Evolutionary conservation across 1,140 invertebrate species (phyloP).

Genomic region (Aphaenogaster floridana): DNA sequence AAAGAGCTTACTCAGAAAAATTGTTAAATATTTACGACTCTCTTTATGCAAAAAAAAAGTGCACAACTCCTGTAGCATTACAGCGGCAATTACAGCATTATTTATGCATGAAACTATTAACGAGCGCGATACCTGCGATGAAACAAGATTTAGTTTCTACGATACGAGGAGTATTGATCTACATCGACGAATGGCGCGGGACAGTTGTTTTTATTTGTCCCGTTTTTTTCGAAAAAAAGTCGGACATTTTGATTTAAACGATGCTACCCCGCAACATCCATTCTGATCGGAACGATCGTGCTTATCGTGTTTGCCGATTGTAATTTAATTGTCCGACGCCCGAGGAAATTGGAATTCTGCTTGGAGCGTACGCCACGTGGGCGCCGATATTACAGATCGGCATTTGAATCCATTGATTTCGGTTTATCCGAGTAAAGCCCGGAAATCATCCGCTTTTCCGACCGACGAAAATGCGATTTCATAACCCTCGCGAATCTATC

Average conservation of each 20-base stretch:
- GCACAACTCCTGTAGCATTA: not conserved
- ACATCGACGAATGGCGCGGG: slow-evolving; percentile 41
- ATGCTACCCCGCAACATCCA: slow-evolving; percentile 72
- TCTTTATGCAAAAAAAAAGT: not conserved
- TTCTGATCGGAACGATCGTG: slow-evolving; percentile 75
- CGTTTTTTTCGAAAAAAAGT: slow-evolving; percentile 20
- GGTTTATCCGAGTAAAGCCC: slow-evolving; percentile 73
- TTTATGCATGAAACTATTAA: slow-evolving; percentile 24
- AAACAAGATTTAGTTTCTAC: slow-evolving; percentile 20
- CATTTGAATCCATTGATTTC: slow-evolving; percentile 77
- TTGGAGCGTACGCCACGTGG: slow-evolving; percentile 73
- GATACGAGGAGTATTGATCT: slow-evolving; percentile 30
- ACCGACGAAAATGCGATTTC: slow-evolving; percentile 75
- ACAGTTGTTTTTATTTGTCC: slow-evolving; percentile 45
- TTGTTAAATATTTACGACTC: slow-evolving; percentile 51
- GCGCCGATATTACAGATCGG: slow-evolving; percentile 75
- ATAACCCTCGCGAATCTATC: slow-evolving; percentile 62
- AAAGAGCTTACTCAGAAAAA: slow-evolving; percentile 50
- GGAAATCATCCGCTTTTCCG: slow-evolving; percentile 70
- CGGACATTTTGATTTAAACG: slow-evolving; percentile 74
- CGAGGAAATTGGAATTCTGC: slow-evolving; percentile 84
- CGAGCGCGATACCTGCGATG: not conserved
- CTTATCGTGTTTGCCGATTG: slow-evolving; percentile 82
- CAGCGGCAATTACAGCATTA: slow-evolving; percentile 34
- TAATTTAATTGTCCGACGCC: slow-evolving; percentile 85